A percentile compares a stretch with the other conserved stretches of the same genome.
These are phyloP conservation scores for Drosophila takahashii DNA, from an alignment of 1,140 invertebrate species.

Conservation along the genomic window DNA sequence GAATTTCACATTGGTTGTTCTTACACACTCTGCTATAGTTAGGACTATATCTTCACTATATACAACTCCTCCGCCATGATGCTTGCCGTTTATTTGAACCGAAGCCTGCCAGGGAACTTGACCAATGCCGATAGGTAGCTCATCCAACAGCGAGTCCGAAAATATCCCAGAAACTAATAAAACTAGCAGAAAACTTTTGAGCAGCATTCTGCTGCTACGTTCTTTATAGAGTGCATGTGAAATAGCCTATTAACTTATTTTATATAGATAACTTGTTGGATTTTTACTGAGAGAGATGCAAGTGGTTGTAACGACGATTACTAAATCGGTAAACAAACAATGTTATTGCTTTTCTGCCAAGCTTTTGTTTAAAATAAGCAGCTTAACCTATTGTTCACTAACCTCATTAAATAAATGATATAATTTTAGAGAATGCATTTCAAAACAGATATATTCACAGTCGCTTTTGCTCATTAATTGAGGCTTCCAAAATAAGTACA, in stretches of 20 bases:
- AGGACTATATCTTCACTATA: constrained; percentile 3
- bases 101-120: constrained; percentile 20
- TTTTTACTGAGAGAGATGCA: neutral
- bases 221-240: neutral
- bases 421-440: neutral
- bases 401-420: neutral
- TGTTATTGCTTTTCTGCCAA: neutral
- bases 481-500: neutral
- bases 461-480: neutral
- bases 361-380: neutral
- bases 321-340: neutral
- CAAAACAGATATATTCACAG: neutral
- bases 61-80: constrained; percentile 17
- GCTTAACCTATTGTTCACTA: neutral
- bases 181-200: neutral
- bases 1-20: neutral
- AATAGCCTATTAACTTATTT: neutral
- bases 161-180: neutral
- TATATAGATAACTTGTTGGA: neutral
- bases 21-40: constrained; percentile 20
- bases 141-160: neutral
- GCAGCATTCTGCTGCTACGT: neutral
- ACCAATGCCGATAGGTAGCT: neutral
- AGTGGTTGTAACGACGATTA: neutral
- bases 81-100: neutral